Evolutionary conservation across 2,797 vertebrate species (phyloP).

Genomic region (Botia kubotai): DNA sequence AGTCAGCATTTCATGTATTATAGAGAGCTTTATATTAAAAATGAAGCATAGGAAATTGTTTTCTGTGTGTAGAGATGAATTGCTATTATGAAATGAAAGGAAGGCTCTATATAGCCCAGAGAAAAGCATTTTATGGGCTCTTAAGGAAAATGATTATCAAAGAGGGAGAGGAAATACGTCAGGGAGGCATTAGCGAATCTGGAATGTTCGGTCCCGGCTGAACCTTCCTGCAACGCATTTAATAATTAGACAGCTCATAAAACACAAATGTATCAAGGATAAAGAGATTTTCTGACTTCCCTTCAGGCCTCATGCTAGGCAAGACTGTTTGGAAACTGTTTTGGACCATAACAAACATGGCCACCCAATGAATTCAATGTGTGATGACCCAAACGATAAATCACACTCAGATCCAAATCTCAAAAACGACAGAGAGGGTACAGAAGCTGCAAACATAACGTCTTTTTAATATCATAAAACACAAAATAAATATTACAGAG

Average conservation of each 20-base stretch:
- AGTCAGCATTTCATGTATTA: background rate
- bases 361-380: conserved; percentile 73
- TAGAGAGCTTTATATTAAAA: background rate
- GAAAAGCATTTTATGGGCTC: conserved; percentile 61
- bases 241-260: conserved; percentile 83
- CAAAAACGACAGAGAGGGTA: conserved; percentile 29
- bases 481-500: conserved; percentile 70
- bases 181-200: conserved; percentile 75
- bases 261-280: conserved; percentile 61
- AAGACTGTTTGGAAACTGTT: conserved; percentile 63
- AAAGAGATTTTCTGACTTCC: conserved; percentile 49
- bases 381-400: conserved; percentile 73
- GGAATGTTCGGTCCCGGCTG: conserved; percentile 78
- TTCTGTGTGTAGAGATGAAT: background rate
- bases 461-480: conserved; percentile 20
- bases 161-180: conserved; percentile 72
- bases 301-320: conserved; percentile 63
- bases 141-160: conserved; percentile 79
- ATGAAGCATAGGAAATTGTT: background rate
- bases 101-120: conserved; percentile 44
- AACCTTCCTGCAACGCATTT: conserved; percentile 74
- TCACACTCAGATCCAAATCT: conserved; percentile 72
- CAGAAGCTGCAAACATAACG: conserved; percentile 4
- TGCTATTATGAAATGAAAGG: conserved; percentile 44
- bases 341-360: conserved; percentile 75